These are phyloP conservation scores for Hydropotes inermis DNA, from an alignment of 2,113 vertebrate genomes.

Conservation along the genomic window DNA sequence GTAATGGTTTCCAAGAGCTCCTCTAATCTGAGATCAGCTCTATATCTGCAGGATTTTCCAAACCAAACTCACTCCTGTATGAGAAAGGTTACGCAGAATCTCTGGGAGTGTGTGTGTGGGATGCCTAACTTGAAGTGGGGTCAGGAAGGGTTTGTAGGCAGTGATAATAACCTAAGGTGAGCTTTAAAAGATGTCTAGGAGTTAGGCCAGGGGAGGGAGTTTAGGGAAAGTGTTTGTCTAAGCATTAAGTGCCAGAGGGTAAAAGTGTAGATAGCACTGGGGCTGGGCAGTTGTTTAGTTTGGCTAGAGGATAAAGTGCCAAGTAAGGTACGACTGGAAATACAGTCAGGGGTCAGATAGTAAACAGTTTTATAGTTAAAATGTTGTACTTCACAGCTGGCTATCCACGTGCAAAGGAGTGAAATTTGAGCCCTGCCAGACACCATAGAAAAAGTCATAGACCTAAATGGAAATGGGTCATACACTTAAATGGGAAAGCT, in stretches of 20 bases:
- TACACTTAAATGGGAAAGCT: not conserved
- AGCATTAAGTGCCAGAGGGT: not conserved
- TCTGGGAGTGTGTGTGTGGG: accelerated
- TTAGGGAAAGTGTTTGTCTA: not conserved
- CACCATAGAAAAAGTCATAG: not conserved
- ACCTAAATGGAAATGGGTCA: not conserved
- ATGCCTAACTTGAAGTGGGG: not conserved
- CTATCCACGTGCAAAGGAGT: not conserved
- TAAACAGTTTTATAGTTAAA: not conserved
- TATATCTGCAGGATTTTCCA: not conserved
- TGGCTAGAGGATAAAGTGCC: not conserved
- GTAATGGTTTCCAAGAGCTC: not conserved
- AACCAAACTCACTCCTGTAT: not conserved
- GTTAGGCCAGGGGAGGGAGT: not conserved
- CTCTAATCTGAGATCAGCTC: not conserved
- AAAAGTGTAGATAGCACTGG: not conserved
- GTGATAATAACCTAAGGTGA: not conserved
- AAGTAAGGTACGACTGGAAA: not conserved
- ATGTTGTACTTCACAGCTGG: not conserved
- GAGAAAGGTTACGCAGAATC: not conserved
- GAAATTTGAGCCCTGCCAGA: not conserved
- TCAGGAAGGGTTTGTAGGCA: not conserved
- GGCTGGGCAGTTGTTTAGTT: not conserved
- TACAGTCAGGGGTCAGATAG: not conserved
- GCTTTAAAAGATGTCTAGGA: not conserved